Percentiles rank a stretch among this genome's conserved stretches.
Evolutionary conservation across 2,797 vertebrate species (phyloP).

Genomic region (Nannoperca australis): DNA sequence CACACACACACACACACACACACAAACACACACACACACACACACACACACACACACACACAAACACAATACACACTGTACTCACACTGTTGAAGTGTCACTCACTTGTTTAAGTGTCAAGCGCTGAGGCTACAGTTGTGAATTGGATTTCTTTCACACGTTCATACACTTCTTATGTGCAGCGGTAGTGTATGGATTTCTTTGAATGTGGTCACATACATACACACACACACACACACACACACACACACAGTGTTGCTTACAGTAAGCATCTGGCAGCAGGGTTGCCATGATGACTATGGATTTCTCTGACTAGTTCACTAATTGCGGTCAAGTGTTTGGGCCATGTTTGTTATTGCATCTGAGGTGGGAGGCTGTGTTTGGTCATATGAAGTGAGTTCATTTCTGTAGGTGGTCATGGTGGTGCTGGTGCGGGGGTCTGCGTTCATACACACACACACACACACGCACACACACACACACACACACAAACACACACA

Average conservation of each 20-base stretch:
- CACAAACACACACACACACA: constrained; percentile 21
- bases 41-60: constrained; percentile 28
- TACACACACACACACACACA: constrained; percentile 19
- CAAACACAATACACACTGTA: constrained; percentile 16
- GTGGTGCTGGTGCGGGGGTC: constrained; percentile 19
- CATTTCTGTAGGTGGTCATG: constrained; percentile 66
- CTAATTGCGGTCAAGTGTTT: constrained; percentile 73
- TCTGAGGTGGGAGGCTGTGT: constrained; percentile 68
- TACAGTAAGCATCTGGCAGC: constrained; percentile 24
- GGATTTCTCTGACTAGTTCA: constrained; percentile 56
- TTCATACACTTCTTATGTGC: constrained; percentile 38
- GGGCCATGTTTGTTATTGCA: constrained; percentile 71
- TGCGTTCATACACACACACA: constrained; percentile 13
- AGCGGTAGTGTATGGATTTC: constrained; percentile 37
- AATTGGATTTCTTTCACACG: constrained; percentile 40
- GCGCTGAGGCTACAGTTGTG: constrained; percentile 8
- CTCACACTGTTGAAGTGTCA: constrained; percentile 49
- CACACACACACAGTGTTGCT: constrained; percentile 24
- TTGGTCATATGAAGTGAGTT: constrained; percentile 63
- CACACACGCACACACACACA: constrained; percentile 17
- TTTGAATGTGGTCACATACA: constrained; percentile 30
- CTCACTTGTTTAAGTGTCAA: constrained; percentile 48
- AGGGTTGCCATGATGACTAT: constrained; percentile 47
- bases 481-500: too few species aligned
- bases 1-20: constrained; percentile 1